These are phyloP conservation scores for Eudorcas thomsonii DNA, from an alignment of 2,113 vertebrate genomes.

Conservation along the genomic window DNA sequence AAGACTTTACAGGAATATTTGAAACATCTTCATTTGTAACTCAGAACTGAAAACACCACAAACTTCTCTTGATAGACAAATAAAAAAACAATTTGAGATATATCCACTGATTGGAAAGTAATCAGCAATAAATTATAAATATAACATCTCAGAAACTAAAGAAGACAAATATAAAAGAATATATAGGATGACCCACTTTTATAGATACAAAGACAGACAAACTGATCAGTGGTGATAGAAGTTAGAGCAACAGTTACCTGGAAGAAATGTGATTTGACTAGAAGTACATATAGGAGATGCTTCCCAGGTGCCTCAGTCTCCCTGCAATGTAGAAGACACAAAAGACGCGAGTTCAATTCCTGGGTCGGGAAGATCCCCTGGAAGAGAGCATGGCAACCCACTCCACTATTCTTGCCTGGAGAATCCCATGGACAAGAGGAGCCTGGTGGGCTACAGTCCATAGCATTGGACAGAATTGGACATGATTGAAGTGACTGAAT, in stretches of 20 bases:
- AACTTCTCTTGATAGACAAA: neutral
- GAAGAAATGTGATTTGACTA: neutral
- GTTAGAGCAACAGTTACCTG: neutral
- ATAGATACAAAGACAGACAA: neutral
- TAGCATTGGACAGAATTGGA: neutral
- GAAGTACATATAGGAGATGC: neutral
- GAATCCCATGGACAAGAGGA: neutral
- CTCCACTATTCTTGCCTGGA: neutral
- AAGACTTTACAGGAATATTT: neutral
- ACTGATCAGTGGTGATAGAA: neutral
- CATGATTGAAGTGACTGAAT: neutral
- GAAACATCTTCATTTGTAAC: neutral
- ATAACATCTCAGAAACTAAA: neutral
- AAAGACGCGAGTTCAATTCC: accelerated
- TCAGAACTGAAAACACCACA: neutral
- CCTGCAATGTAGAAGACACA: neutral
- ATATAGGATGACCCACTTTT: neutral
- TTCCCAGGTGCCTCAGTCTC: neutral
- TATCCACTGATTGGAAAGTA: neutral
- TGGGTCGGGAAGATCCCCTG: neutral
- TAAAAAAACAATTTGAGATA: neutral
- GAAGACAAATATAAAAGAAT: neutral
- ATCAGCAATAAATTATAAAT: neutral
- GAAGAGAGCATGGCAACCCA: neutral
- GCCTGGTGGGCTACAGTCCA: neutral